Percentiles rank a stretch among this genome's conserved stretches.
phyloP scores from a whole-genome alignment of 2,113 vertebrate species.

The Anhinga rufa region DNA sequence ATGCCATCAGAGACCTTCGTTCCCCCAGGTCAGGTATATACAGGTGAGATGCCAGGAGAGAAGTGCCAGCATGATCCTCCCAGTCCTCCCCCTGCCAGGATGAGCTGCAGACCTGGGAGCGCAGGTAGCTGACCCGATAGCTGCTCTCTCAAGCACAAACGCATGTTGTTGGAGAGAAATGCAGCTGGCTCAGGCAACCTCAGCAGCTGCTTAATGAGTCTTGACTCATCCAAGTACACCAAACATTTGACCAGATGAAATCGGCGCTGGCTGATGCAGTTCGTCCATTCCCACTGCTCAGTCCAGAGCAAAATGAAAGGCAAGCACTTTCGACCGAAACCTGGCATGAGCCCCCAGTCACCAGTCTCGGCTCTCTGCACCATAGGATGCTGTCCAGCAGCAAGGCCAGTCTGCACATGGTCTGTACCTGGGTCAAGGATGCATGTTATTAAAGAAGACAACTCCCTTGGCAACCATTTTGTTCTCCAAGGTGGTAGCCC shows the following conservation, averaged over 20 bases:
- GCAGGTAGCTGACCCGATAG: background rate
- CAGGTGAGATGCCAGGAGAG: background rate
- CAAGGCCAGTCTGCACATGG: background rate
- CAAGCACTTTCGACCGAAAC: background rate
- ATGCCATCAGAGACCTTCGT: background rate
- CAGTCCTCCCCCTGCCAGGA: background rate
- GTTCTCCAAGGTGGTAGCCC: background rate
- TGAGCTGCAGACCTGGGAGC: background rate
- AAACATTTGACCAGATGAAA: background rate
- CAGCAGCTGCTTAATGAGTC: background rate
- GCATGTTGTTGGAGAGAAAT: background rate
- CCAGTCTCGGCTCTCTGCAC: background rate
- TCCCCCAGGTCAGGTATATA: background rate
- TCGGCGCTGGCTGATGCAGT: background rate
- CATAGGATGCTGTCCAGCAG: background rate
- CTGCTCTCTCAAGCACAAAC: background rate
- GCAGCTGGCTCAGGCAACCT: background rate
- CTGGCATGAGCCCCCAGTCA: background rate
- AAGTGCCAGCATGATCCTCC: background rate
- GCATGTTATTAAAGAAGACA: background rate
- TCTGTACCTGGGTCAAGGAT: background rate
- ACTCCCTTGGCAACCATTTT: background rate
- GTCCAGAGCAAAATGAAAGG: constrained; percentile 26
- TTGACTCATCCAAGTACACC: background rate
- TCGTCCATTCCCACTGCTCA: background rate